These are phyloP conservation scores for Galemys pyrenaicus DNA, from an alignment of 2,113 vertebrate species.

Conservation along the genomic window DNA sequence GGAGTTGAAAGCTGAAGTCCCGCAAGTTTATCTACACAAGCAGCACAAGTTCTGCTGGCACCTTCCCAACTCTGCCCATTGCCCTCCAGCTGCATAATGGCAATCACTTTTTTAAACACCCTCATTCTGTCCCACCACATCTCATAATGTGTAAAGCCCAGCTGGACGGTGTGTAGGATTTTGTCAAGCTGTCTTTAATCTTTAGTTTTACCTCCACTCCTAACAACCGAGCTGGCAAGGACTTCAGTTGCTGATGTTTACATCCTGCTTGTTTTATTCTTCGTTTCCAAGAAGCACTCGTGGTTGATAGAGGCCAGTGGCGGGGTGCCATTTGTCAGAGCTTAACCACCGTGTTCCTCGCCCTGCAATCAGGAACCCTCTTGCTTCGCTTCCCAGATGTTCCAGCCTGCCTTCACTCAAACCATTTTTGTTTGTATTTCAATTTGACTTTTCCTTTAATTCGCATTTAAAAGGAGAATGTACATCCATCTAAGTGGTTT, in stretches of 20 bases:
- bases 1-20: slow-evolving; percentile 83
- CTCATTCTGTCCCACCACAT: slow-evolving; percentile 54
- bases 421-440: slow-evolving; percentile 20
- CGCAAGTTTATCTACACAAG: slow-evolving; percentile 83
- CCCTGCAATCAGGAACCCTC: not conserved
- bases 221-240: slow-evolving; percentile 5
- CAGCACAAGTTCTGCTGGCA: slow-evolving; percentile 81
- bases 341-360: not conserved
- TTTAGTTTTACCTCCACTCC: slow-evolving; percentile 32
- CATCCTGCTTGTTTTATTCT: slow-evolving; percentile 51
- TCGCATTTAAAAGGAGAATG: slow-evolving; percentile 15
- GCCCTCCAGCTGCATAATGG: slow-evolving; percentile 65
- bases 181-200: slow-evolving; percentile 54
- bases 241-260: slow-evolving; percentile 27
- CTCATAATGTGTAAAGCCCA: slow-evolving; percentile 57
- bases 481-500: not conserved
- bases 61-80: slow-evolving; percentile 67
- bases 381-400: not conserved
- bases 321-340: slow-evolving; percentile 32
- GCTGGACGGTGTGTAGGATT: slow-evolving; percentile 63
- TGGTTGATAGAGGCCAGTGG: not conserved
- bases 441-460: slow-evolving; percentile 10
- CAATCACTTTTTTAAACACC: slow-evolving; percentile 59
- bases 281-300: slow-evolving; percentile 56
- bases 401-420: slow-evolving; percentile 31